phyloP scores from a whole-genome alignment of 2,113 vertebrate species.

The Cervus canadensis region DNA sequence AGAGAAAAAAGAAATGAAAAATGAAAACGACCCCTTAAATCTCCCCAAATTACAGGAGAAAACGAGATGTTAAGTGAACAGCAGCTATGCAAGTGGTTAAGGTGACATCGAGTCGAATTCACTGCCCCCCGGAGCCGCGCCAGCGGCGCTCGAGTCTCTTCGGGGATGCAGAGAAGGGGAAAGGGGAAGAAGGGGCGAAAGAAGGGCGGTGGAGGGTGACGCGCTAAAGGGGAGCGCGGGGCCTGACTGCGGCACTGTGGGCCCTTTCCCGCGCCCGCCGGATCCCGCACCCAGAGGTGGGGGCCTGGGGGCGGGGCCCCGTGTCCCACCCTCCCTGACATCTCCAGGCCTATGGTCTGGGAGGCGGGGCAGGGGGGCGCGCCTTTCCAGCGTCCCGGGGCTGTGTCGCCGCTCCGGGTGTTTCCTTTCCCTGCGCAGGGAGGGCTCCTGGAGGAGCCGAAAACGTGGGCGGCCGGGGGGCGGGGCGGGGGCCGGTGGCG shows the following conservation, averaged over 20 bases:
- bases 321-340: background rate
- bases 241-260: background rate
- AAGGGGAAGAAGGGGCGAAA: background rate
- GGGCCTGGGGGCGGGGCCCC: background rate
- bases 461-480: no score
- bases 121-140: background rate
- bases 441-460: no score
- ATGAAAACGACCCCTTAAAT: background rate
- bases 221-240: background rate
- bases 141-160: background rate
- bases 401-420: background rate
- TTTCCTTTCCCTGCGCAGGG: background rate
- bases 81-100: background rate
- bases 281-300: background rate
- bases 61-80: background rate
- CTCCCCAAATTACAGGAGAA: background rate
- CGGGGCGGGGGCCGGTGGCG: no score
- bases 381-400: background rate
- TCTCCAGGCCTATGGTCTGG: background rate
- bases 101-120: background rate
- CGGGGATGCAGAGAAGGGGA: background rate
- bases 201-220: background rate
- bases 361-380: background rate
- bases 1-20: background rate
- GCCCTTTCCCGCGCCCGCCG: accelerated